Base-by-base conservation (phyloP, 2,113 vertebrate species). In the Sakesphorus luctuosus region DNA sequence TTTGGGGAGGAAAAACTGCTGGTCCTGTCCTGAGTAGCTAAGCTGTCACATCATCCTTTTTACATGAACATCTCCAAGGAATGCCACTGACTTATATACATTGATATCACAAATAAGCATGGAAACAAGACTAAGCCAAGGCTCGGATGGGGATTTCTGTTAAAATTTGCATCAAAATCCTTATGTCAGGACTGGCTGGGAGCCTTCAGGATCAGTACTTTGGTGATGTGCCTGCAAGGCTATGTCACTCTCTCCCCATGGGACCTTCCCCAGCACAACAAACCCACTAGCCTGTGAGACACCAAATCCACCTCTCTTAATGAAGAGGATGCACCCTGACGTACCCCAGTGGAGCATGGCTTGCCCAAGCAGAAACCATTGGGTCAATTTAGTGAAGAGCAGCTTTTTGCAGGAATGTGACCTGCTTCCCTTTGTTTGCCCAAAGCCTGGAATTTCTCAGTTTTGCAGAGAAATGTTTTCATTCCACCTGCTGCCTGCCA, bases 401-500 rank as follows among this genome's bases (percentile, higher is more conserved):
- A 78, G n/a, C 24, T 90, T 80, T 94, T 93, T 87, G 56, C 58
- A 78, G 66, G 56, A n/a, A 46, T 38, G 40, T 4, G 44, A 73
- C 53, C 72, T 29, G 80, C 44, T 53, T 96, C 87, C 89, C 91
- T 96, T 96, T 95, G 91, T 15, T 58, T 90, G 83, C 43, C 14
- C 38, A 80, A 92, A 86, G 81, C 86, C 78, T 55, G 72, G 65
- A 82, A 82, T 53, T 28, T 59, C 49, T 92, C 5, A 5, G 62
- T 33, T 91, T 85, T 35, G 65, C 3, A 2, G 52, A 83, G 71
- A 92, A 47, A 29, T 0, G 2, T 84, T 89, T 95, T 74, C 78
- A 36, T 63, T 96, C 92, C 95, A 97, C 97, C 97, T 98, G 97
- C 65, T 11, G 19, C 89, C 76, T 55, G 85, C 79, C 95, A 95